Conservation (phyloP, 2,888 invertebrate genomes). For the Mongoloraphidia duomilia region DNA sequence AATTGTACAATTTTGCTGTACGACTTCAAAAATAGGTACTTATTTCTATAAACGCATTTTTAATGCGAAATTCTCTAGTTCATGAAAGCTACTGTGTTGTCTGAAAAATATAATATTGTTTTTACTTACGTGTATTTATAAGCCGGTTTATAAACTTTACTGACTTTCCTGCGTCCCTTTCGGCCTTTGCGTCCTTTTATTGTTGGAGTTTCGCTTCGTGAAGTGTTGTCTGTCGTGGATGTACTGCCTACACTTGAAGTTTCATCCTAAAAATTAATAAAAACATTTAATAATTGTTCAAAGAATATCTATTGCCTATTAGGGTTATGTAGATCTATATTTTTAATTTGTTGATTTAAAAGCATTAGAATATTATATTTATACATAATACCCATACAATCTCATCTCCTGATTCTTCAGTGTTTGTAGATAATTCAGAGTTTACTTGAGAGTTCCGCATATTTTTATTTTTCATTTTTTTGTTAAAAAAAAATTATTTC, state of each 20-base stretch:
- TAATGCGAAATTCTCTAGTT: too few species aligned
- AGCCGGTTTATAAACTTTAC: constrained; percentile 52
- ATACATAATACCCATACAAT: constrained; percentile 30
- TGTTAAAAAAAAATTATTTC: background rate
- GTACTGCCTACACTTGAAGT: constrained; percentile 70
- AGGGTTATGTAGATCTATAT: background rate
- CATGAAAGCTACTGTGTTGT: too few species aligned
- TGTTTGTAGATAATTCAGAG: constrained; percentile 26
- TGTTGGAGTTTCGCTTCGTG: constrained; percentile 69
- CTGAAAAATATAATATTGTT: background rate
- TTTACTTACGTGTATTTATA: constrained; percentile 58
- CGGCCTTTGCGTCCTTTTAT: constrained; percentile 39
- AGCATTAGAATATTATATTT: constrained; percentile 1
- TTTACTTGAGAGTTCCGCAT: constrained; percentile 5
- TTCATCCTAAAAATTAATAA: constrained; percentile 41
- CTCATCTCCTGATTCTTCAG: constrained; percentile 41
- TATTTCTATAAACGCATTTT: too few species aligned
- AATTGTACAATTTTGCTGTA: too few species aligned
- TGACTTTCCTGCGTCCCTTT: constrained; percentile 42
- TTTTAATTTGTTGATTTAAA: background rate
- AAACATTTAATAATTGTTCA: constrained; percentile 1
- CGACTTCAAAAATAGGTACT: too few species aligned
- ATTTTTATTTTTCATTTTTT: background rate
- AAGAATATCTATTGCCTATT: background rate
- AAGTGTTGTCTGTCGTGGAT: constrained; percentile 65